phyloP scores from a whole-genome alignment of 2,797 vertebrate genomes.

The Clarias pachynema region DNA sequence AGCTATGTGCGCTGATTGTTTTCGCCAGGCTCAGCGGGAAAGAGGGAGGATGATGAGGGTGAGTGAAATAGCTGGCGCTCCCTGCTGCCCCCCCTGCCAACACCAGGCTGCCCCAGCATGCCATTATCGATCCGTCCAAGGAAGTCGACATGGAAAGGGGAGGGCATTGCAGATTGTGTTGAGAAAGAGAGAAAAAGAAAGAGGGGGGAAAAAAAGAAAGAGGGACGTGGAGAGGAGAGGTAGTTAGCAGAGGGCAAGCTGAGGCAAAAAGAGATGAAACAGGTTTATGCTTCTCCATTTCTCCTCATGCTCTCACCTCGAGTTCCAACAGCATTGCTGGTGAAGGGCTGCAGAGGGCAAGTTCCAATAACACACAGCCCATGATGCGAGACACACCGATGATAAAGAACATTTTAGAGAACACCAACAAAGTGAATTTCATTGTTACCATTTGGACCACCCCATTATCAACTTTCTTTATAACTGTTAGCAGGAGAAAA shows the following conservation, averaged over 20 bases:
- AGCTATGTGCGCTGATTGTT: constrained; percentile 88
- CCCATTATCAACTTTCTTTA: background rate
- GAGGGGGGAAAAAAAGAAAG: constrained; percentile 55
- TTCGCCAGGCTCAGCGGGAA: constrained; percentile 68
- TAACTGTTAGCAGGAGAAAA: background rate
- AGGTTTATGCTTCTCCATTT: constrained; percentile 49
- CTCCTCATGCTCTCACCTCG: constrained; percentile 48
- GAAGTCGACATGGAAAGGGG: constrained; percentile 71
- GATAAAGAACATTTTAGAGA: constrained; percentile 40
- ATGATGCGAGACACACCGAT: constrained; percentile 33
- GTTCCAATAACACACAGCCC: constrained; percentile 30
- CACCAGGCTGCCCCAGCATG: constrained; percentile 67
- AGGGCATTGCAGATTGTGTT: constrained; percentile 80
- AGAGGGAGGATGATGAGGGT: constrained; percentile 52
- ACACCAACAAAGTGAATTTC: constrained; percentile 56
- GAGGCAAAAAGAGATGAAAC: constrained; percentile 61
- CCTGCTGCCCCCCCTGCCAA: constrained; percentile 74
- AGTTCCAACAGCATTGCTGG: constrained; percentile 42
- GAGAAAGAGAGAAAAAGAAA: constrained; percentile 60
- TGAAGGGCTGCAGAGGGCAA: constrained; percentile 48
- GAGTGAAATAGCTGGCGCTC: constrained; percentile 53
- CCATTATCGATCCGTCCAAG: constrained; percentile 81
- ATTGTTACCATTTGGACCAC: background rate
- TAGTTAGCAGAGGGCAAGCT: constrained; percentile 79
- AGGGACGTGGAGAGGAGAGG: constrained; percentile 73